Evolutionary conservation across 1,140 invertebrate genomes (phyloP).

Genomic region (Zaprionus africanus): DNA sequence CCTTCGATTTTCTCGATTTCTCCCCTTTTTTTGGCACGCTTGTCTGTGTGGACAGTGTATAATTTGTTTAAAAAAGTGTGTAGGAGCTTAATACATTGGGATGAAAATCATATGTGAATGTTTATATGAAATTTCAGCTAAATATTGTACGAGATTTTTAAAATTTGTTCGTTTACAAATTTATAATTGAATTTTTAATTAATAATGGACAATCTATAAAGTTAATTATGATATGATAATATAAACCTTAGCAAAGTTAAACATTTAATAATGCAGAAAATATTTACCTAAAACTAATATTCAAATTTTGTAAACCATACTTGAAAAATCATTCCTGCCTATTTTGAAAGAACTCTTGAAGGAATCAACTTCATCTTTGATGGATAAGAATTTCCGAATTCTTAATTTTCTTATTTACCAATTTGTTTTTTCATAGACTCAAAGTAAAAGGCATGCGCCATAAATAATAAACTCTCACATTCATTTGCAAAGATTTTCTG

Average conservation of each 20-base stretch:
- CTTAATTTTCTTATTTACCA: background rate
- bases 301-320: no score
- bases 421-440: conserved; percentile 19
- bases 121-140: background rate
- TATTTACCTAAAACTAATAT: no score
- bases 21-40: conserved; percentile 35
- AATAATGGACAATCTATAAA: background rate
- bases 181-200: background rate
- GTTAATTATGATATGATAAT: no score
- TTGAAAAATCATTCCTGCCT: no score
- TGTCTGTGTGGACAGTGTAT: conserved; percentile 28
- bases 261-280: no score
- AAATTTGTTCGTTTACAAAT: background rate
- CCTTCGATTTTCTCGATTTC: conserved; percentile 38
- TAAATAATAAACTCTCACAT: conserved; percentile 21
- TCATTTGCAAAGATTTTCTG: conserved; percentile 3
- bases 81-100: background rate
- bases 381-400: conserved; percentile 2
- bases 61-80: conserved; percentile 46
- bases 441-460: conserved; percentile 10
- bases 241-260: background rate
- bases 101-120: background rate
- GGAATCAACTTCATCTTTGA: background rate
- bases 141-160: background rate
- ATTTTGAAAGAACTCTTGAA: background rate